Conservation (phyloP, 1,140 invertebrate genomes). For the Neotoxoptera formosana region DNA sequence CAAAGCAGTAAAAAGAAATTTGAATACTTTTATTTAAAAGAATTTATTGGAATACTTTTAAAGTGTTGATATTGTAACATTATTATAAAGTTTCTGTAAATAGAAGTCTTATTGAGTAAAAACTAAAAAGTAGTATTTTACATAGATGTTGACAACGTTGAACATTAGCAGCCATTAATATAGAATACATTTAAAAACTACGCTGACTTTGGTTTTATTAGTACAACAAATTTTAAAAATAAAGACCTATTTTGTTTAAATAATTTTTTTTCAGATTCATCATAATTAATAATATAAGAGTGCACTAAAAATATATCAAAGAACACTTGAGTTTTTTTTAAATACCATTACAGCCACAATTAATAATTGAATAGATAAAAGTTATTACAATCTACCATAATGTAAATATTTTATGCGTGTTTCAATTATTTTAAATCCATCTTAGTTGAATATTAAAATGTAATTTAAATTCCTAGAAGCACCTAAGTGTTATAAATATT, state of each 20-base stretch:
- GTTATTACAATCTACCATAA: not conserved
- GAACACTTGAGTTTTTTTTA: not conserved
- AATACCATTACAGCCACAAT: not conserved
- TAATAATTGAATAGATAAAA: not conserved
- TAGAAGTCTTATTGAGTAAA: not conserved
- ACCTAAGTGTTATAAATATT: not conserved
- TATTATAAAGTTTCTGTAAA: not conserved
- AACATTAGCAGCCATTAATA: not conserved
- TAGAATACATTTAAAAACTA: not conserved
- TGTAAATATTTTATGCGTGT: not conserved
- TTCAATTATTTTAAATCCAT: not conserved
- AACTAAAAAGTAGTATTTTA: not conserved
- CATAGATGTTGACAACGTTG: not conserved
- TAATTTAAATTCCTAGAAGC: not conserved
- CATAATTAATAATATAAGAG: not conserved
- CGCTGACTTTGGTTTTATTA: not conserved
- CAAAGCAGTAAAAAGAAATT: not conserved
- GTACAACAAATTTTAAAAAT: not conserved
- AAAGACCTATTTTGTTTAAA: not conserved
- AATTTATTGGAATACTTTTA: not conserved
- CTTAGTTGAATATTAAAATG: slow-evolving; percentile 11
- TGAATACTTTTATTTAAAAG: not conserved
- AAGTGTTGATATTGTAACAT: no score
- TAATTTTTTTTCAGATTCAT: not conserved
- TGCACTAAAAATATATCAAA: not conserved